A percentile compares a stretch with the other conserved stretches of the same genome.
Conservation (phyloP, 1,140 invertebrate genomes). For the Drosophila guanche region DNA sequence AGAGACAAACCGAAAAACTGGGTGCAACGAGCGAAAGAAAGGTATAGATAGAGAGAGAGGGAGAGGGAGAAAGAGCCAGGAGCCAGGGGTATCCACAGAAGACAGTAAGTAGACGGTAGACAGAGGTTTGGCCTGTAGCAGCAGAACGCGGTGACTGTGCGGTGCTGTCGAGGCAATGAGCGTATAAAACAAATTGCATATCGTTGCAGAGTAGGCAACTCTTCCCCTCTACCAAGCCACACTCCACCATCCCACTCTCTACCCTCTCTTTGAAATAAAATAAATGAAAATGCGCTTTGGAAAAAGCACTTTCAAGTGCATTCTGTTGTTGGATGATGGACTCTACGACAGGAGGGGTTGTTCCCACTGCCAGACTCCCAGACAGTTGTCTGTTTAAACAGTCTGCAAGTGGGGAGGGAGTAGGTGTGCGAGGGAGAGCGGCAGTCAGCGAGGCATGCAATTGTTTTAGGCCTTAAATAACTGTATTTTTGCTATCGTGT, state of each 20-base stretch:
- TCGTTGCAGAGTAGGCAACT: constrained; percentile 40
- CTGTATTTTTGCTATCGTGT: constrained; percentile 58
- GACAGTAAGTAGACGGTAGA: too few relatives aligned
- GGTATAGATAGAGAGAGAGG: constrained; percentile 30
- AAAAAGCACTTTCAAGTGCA: constrained; percentile 71
- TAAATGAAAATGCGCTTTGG: constrained; percentile 66
- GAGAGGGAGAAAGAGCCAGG: constrained; percentile 9
- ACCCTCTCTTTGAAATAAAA: constrained; percentile 50
- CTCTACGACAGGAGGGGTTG: background rate
- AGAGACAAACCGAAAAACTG: too few relatives aligned
- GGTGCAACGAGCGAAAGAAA: constrained; percentile 11
- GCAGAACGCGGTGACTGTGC: background rate
- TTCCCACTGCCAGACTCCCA: constrained; percentile 42
- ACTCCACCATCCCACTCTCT: too few relatives aligned
- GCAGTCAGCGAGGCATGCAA: constrained; percentile 66
- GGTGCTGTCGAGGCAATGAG: constrained; percentile 57
- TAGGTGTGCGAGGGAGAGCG: constrained; percentile 11
- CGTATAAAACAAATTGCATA: constrained; percentile 75
- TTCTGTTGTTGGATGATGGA: constrained; percentile 16
- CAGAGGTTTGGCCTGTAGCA: background rate
- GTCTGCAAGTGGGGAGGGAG: constrained; percentile 12
- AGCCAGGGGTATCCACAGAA: constrained; percentile 3
- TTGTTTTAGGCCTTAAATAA: constrained; percentile 75
- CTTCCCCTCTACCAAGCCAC: constrained; percentile 12
- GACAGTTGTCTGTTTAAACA: constrained; percentile 67